Conservation (phyloP, 2,797 vertebrate genomes). For the Cichlasoma orientale region DNA sequence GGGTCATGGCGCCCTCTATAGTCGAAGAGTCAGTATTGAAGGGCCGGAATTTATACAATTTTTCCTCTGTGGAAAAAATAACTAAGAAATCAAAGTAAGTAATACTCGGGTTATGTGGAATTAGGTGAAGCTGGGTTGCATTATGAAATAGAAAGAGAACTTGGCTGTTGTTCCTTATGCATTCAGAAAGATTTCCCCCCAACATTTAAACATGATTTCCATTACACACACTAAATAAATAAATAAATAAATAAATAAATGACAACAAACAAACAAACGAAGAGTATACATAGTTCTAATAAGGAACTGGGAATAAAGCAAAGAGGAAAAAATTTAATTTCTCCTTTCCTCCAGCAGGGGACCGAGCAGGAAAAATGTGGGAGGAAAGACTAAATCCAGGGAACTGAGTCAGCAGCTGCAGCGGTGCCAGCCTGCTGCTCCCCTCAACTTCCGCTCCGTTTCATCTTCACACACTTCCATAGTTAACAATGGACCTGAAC, state of each 20-base stretch:
- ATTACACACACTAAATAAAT: not conserved
- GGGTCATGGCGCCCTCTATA: not conserved
- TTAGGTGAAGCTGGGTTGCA: not conserved
- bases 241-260: too few relatives aligned
- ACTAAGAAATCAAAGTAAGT: not conserved
- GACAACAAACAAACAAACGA: not conserved
- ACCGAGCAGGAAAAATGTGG: conserved; percentile 28
- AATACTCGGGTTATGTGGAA: not conserved
- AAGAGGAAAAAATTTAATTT: not conserved
- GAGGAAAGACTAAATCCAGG: conserved; percentile 39
- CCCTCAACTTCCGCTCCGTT: conserved; percentile 42
- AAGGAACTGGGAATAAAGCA: not conserved
- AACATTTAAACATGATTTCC: not conserved
- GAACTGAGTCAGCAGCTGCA: conserved; percentile 55
- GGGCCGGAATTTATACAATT: not conserved
- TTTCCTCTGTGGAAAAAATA: not conserved
- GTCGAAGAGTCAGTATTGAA: not conserved
- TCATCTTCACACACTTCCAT: not conserved
- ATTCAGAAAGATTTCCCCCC: not conserved
- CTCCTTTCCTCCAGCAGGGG: conserved; percentile 62
- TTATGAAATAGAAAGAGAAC: not conserved
- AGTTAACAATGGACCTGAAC: not conserved
- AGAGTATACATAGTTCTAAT: not conserved
- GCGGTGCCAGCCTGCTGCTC: not conserved
- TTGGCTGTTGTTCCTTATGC: not conserved